These are phyloP conservation scores for Epirrhoe tristata DNA, from an alignment of 2,888 invertebrate genomes.

Conservation along the genomic window DNA sequence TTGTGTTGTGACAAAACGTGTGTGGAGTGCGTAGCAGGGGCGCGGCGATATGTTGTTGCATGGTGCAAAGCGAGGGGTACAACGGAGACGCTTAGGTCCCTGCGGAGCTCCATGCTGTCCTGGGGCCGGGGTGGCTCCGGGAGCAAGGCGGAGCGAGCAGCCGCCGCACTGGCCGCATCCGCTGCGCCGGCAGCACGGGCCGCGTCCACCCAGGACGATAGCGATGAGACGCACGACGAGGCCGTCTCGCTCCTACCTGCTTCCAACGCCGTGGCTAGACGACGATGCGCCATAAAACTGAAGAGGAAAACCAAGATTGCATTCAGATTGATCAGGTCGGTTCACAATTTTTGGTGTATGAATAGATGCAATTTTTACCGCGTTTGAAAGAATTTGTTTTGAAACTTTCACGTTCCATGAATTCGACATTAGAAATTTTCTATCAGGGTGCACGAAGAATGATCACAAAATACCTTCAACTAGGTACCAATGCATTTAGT, in stretches of 20 bases:
- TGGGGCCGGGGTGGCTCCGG: conserved; percentile 69
- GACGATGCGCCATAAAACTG: conserved; percentile 79
- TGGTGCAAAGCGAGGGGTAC: conserved; percentile 76
- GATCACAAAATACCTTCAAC: no score
- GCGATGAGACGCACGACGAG: conserved; percentile 59
- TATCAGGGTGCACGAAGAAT: no score
- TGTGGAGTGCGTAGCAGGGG: conserved; percentile 60
- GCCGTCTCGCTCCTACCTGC: conserved; percentile 65
- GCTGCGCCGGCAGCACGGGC: conserved; percentile 37
- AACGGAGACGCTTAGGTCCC: conserved; percentile 83
- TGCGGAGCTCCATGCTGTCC: conserved; percentile 81
- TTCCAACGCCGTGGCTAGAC: conserved; percentile 75
- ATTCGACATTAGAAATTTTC: no score
- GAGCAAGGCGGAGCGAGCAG: conserved; percentile 60
- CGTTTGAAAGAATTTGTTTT: no score
- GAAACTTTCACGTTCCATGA: no score
- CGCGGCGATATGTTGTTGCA: conserved; percentile 81
- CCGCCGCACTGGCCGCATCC: conserved; percentile 43
- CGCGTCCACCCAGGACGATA: conserved; percentile 58
- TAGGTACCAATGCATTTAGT: no score
- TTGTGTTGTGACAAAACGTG: conserved; percentile 50
- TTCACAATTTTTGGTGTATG: conserved; percentile 24
- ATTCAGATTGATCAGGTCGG: conserved; percentile 75
- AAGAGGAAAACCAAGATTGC: conserved; percentile 77
- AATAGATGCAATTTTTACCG: no score